Evolutionary conservation across 1,140 invertebrate species (phyloP).

Genomic region (Eriocheir sinensis): DNA sequence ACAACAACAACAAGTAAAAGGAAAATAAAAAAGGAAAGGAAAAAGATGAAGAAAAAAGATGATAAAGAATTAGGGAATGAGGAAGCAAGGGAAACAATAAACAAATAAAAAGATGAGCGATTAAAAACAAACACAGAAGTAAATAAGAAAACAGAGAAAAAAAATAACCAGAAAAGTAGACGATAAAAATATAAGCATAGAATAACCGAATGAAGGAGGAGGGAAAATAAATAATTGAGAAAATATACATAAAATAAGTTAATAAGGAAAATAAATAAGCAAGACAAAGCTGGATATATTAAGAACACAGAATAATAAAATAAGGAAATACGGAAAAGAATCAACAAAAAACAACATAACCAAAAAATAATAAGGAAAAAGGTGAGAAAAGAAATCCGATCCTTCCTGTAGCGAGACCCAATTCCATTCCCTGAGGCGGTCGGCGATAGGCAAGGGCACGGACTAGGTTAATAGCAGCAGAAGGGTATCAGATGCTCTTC

Average conservation of each 20-base stretch:
- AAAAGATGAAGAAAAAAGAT: not conserved
- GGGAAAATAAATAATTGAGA: not conserved
- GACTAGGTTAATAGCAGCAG: not conserved
- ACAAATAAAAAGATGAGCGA: not conserved
- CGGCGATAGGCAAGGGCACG: not conserved
- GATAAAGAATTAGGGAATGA: not conserved
- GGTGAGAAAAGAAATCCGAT: not conserved
- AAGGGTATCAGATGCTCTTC: not conserved
- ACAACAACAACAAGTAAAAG: not conserved
- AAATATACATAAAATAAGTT: not conserved
- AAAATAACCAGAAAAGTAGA: not conserved
- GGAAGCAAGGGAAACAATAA: not conserved
- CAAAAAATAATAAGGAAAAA: not conserved
- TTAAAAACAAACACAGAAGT: not conserved
- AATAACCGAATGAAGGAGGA: not conserved
- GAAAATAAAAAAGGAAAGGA: not conserved
- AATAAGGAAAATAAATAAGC: slow-evolving; percentile 16
- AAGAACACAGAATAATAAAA: not conserved
- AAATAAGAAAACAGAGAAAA: not conserved
- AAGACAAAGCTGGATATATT: not conserved
- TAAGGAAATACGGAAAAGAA: not conserved
- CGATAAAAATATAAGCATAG: not conserved
- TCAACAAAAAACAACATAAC: not conserved
- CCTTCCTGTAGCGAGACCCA: not conserved
- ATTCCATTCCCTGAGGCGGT: not conserved